Evolutionary conservation across 1,140 invertebrate genomes (phyloP).

Genomic region (Papilio glaucus): DNA sequence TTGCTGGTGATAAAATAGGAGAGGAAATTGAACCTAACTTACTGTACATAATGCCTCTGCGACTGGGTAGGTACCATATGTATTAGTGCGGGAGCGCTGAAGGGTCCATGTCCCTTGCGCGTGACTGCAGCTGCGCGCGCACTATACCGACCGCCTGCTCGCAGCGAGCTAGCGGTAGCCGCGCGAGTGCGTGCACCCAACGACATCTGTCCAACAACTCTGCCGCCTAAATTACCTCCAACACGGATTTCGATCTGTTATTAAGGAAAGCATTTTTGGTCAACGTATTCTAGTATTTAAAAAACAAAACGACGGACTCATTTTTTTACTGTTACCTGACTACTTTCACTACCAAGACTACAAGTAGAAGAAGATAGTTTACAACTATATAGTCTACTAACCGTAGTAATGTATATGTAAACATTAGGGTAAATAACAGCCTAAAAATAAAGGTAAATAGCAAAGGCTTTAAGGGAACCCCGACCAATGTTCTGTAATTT

Average conservation of each 20-base stretch:
- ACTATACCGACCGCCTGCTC: slow-evolving; percentile 69
- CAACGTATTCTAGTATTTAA: not conserved
- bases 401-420: too few species aligned
- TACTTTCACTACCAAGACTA: not conserved
- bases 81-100: slow-evolving; percentile 70
- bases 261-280: not conserved
- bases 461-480: not conserved
- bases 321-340: not conserved
- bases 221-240: slow-evolving; percentile 78
- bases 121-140: slow-evolving; percentile 76
- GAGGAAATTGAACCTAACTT: slow-evolving; percentile 45
- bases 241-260: slow-evolving; percentile 69
- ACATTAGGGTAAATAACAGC: not conserved
- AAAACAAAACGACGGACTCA: not conserved
- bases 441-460: not conserved
- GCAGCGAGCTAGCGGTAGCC: slow-evolving; percentile 68
- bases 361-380: too few species aligned
- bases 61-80: slow-evolving; percentile 76
- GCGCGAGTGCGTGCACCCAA: slow-evolving; percentile 68
- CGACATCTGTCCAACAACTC: slow-evolving; percentile 80
- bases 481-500: not conserved
- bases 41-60: slow-evolving; percentile 78
- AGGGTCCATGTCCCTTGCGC: slow-evolving; percentile 68
- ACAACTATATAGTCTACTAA: too few species aligned
- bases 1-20: not conserved